Conservation (phyloP, 2,888 invertebrate species). For the Ctenicera cuprea region DNA sequence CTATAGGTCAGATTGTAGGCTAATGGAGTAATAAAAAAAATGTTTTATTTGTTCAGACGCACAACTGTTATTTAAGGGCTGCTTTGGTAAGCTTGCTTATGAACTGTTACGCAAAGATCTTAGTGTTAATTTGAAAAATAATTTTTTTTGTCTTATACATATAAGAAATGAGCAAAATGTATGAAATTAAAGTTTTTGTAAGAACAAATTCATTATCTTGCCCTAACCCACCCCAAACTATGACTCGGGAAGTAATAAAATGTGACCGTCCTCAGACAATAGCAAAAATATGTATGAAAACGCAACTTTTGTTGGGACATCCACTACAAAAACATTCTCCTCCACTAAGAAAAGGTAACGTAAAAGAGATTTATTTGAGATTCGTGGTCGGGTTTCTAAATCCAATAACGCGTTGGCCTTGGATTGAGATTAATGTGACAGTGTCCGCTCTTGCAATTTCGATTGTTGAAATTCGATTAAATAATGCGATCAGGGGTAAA, state of each 20-base stretch:
- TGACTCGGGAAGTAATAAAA: constrained; percentile 5
- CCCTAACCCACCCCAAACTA: background rate
- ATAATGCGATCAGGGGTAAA: constrained; percentile 9
- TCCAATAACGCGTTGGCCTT: constrained; percentile 48
- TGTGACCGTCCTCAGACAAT: constrained; percentile 27
- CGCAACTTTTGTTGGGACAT: constrained; percentile 38
- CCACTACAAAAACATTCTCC: constrained; percentile 32
- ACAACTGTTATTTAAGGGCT: too few species aligned
- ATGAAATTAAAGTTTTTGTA: too few species aligned
- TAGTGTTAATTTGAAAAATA: too few species aligned
- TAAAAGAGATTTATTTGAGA: constrained; percentile 41
- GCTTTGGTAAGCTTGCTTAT: too few species aligned
- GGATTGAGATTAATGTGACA: constrained; percentile 47
- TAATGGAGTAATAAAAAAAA: too few species aligned
- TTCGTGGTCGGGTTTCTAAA: constrained; percentile 43
- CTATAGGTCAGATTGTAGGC: too few species aligned
- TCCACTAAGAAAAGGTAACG: constrained; percentile 28
- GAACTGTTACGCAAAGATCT: too few species aligned
- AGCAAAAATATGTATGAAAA: constrained; percentile 36
- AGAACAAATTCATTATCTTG: background rate
- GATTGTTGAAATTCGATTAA: constrained; percentile 34
- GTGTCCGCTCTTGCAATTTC: constrained; percentile 32
- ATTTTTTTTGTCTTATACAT: too few species aligned
- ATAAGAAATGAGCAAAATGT: too few species aligned
- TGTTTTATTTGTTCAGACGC: too few species aligned